Evolutionary conservation across 2,113 vertebrate species (phyloP).

Genomic region (Ranitomeya variabilis): DNA sequence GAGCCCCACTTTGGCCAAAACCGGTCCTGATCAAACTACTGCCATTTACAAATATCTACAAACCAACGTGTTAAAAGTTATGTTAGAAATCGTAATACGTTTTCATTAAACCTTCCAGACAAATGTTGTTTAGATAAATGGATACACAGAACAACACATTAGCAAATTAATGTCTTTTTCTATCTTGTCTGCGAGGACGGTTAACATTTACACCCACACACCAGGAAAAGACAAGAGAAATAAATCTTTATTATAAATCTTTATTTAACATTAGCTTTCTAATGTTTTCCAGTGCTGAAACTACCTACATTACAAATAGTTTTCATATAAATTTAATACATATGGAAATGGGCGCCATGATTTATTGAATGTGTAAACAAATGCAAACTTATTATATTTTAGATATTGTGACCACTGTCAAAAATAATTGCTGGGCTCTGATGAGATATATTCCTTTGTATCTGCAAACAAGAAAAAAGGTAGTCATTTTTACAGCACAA

Average conservation of each 20-base stretch:
- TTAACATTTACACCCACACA: slow-evolving; percentile 46
- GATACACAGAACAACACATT: slow-evolving; percentile 5
- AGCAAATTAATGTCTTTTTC: slow-evolving; percentile 10
- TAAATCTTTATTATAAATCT: slow-evolving; percentile 47
- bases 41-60: no score
- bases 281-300: not conserved
- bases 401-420: no score
- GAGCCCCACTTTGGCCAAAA: no score
- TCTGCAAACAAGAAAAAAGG: no score
- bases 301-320: slow-evolving; percentile 19
- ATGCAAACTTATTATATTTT: not conserved
- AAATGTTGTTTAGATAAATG: slow-evolving; percentile 19
- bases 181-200: slow-evolving; percentile 9
- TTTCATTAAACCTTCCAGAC: slow-evolving; percentile 15
- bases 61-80: not conserved
- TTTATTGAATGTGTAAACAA: not conserved
- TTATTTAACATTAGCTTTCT: not conserved
- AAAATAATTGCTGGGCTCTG: no score
- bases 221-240: slow-evolving; percentile 7
- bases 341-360: not conserved
- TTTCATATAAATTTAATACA: not conserved
- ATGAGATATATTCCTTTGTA: no score
- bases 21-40: no score
- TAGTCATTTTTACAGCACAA: no score
- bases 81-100: slow-evolving; percentile 1